Conservation (phyloP, 1,140 invertebrate species). For the Bombus pascuorum region DNA sequence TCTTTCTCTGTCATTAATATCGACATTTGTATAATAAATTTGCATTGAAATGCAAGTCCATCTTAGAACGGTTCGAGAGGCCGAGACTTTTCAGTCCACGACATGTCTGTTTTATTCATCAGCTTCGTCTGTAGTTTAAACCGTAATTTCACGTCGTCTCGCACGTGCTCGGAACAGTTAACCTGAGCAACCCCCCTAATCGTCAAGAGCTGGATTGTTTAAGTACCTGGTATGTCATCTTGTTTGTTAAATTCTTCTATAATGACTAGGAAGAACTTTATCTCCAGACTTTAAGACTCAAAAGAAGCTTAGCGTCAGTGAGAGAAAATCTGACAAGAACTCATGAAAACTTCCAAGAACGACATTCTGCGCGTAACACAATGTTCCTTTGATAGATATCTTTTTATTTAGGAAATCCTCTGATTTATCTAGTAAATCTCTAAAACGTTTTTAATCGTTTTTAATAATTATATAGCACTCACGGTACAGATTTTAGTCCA, state of each 20-base stretch:
- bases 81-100: background rate
- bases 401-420: background rate
- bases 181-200: constrained; percentile 48
- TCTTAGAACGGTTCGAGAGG: background rate
- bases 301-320: constrained; percentile 2
- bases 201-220: constrained; percentile 46
- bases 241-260: constrained; percentile 48
- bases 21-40: background rate
- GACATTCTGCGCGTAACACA: background rate
- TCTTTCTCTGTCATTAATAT: background rate
- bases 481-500: too few species aligned
- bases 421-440: background rate
- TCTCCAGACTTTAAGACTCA: constrained; percentile 1
- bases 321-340: background rate
- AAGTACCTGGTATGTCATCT: constrained; percentile 21
- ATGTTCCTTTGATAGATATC: background rate
- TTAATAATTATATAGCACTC: background rate
- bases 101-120: constrained; percentile 47
- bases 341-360: background rate
- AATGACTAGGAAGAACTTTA: constrained; percentile 23
- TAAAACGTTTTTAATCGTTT: background rate
- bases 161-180: constrained; percentile 17
- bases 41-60: background rate
- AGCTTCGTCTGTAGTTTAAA: constrained; percentile 36
- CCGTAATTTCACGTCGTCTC: constrained; percentile 47